These are phyloP conservation scores for Merops nubicus DNA, from an alignment of 2,113 vertebrate genomes.

Conservation along the genomic window DNA sequence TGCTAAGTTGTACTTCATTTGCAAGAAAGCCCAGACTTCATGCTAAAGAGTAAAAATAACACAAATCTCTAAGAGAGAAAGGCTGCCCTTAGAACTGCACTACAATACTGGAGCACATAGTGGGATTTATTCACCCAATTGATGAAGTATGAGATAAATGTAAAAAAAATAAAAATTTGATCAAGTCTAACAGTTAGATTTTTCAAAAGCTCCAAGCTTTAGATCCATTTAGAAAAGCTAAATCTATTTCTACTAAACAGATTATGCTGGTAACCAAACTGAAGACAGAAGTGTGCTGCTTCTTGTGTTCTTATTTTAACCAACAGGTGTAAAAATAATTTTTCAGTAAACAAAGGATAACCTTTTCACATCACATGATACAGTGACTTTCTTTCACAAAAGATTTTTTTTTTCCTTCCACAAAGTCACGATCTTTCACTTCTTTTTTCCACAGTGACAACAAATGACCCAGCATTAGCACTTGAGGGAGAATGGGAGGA, in stretches of 20 bases:
- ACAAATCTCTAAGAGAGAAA: not conserved
- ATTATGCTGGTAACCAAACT: not conserved
- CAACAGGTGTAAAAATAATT: not conserved
- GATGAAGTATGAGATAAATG: not conserved
- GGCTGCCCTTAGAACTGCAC: not conserved
- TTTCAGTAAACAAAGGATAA: not conserved
- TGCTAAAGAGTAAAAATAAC: conserved; percentile 29
- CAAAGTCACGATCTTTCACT: not conserved
- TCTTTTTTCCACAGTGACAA: not conserved
- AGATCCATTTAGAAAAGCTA: not conserved
- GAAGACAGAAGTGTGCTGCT: not conserved
- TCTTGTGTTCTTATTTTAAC: not conserved
- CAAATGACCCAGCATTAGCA: not conserved
- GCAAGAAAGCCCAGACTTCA: not conserved
- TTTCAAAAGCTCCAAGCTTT: not conserved
- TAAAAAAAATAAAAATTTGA: not conserved
- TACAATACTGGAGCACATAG: not conserved
- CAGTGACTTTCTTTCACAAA: not conserved
- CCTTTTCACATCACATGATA: not conserved
- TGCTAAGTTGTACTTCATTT: not conserved
- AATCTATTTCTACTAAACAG: not conserved
- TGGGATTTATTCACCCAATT: not conserved
- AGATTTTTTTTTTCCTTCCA: accelerated
- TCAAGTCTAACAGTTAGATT: not conserved
- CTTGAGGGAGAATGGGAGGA: not conserved